These are phyloP conservation scores for Platichthys stellatus DNA, from an alignment of 2,113 vertebrate species.

Conservation along the genomic window DNA sequence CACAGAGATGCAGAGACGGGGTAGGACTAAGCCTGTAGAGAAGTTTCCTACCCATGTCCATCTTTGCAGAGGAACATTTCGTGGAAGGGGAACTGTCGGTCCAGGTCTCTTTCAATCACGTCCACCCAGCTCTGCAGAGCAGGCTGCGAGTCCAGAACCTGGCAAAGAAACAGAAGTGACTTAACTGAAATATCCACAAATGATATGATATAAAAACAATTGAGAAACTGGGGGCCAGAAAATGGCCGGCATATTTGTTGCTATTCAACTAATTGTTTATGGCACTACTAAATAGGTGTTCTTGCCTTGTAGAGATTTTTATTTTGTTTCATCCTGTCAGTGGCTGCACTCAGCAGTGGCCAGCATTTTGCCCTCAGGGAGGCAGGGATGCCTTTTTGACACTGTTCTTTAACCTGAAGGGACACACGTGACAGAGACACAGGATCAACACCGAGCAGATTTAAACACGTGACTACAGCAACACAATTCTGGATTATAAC, in stretches of 20 bases:
- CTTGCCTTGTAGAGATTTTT: constrained; percentile 80
- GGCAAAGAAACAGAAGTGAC: constrained; percentile 1
- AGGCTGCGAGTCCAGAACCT: constrained; percentile 77
- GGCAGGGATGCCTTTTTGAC: constrained; percentile 90
- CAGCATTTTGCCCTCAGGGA: constrained; percentile 87
- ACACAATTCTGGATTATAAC: neutral
- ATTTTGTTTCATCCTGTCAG: constrained; percentile 75
- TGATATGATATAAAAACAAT: neutral
- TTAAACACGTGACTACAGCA: neutral
- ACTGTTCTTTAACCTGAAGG: constrained; percentile 85
- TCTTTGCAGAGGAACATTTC: constrained; percentile 92
- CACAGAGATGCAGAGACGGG: neutral
- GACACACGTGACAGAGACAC: constrained; percentile 11
- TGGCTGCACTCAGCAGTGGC: constrained; percentile 87
- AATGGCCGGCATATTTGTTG: too few species aligned
- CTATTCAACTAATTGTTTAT: neutral
- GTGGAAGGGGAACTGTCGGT: constrained; percentile 92
- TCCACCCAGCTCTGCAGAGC: constrained; percentile 90
- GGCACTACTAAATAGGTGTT: neutral
- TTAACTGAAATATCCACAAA: neutral
- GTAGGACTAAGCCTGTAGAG: neutral
- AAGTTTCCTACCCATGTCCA: constrained; percentile 84
- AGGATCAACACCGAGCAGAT: neutral
- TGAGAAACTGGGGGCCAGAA: too few species aligned
- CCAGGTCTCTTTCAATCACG: constrained; percentile 88